Percentiles rank a stretch among this genome's conserved stretches.
These are phyloP conservation scores for Toxonevra muliebris DNA, from an alignment of 2,888 invertebrate genomes.

Conservation along the genomic window DNA sequence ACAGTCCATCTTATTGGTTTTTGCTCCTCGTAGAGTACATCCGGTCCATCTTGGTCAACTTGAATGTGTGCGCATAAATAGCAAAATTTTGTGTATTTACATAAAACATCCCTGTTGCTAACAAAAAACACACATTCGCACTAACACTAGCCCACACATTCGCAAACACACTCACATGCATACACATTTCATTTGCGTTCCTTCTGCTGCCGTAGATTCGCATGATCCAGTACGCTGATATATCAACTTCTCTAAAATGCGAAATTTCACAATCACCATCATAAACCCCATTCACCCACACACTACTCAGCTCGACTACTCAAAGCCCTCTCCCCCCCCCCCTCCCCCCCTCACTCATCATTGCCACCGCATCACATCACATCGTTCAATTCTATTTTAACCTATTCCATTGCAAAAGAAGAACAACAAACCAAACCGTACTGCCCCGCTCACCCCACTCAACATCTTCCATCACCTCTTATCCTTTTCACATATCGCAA, in stretches of 20 bases:
- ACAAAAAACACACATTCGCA: slow-evolving; percentile 29
- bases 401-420: slow-evolving; percentile 40
- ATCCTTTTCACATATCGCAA: slow-evolving; percentile 62
- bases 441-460: not conserved
- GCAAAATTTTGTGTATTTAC: slow-evolving; percentile 53
- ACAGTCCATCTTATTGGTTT: slow-evolving; percentile 18
- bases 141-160: not conserved
- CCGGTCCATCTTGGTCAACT: slow-evolving; percentile 34
- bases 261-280: slow-evolving; percentile 58
- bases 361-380: slow-evolving; percentile 17
- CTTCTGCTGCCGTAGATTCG: not conserved
- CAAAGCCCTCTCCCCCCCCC: slow-evolving; percentile 26
- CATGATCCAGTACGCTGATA: slow-evolving; percentile 24
- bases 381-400: slow-evolving; percentile 21
- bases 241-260: slow-evolving; percentile 53
- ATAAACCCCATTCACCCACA: slow-evolving; percentile 25
- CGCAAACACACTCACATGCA: slow-evolving; percentile 33
- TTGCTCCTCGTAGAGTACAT: slow-evolving; percentile 6
- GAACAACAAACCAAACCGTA: not conserved
- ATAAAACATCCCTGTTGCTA: slow-evolving; percentile 47
- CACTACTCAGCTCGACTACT: slow-evolving; percentile 21
- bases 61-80: slow-evolving; percentile 37
- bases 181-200: slow-evolving; percentile 8
- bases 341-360: slow-evolving; percentile 35
- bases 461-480: slow-evolving; percentile 19